Evolutionary conservation across 1,140 invertebrate genomes (phyloP).

Genomic region (Coenobita brevimanus): DNA sequence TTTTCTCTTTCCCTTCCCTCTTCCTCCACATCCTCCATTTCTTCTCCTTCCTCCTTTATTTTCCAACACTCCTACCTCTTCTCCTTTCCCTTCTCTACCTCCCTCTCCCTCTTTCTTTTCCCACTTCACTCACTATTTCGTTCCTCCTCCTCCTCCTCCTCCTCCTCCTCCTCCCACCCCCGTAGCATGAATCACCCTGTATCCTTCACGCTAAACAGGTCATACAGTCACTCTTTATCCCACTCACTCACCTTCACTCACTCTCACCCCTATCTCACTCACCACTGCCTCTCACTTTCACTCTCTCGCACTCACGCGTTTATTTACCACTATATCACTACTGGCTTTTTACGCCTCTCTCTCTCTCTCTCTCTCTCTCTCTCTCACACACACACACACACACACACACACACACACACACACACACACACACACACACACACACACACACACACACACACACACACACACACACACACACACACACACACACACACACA

Average conservation of each 20-base stretch:
- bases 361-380: neutral
- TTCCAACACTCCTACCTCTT: too few relatives aligned
- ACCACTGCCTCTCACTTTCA: neutral
- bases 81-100: too few relatives aligned
- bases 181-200: neutral
- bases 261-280: neutral
- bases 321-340: neutral
- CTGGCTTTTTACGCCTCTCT: neutral
- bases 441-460: too few relatives aligned
- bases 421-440: constrained; percentile 7
- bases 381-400: neutral
- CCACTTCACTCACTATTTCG: too few relatives aligned
- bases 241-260: too few relatives aligned
- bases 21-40: neutral
- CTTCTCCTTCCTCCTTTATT: neutral
- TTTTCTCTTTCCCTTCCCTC: constrained; percentile 6
- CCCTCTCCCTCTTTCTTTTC: neutral
- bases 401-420: neutral
- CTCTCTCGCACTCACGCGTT: neutral
- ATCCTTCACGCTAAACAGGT: neutral
- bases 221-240: neutral
- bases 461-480: too few relatives aligned
- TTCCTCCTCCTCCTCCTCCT: too few relatives aligned
- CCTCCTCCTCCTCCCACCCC: neutral
- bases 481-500: too few relatives aligned